A percentile compares a stretch with the other conserved stretches of the same genome.
Evolutionary conservation across 2,888 invertebrate genomes (phyloP).

Genomic region (Halictus ligatus): DNA sequence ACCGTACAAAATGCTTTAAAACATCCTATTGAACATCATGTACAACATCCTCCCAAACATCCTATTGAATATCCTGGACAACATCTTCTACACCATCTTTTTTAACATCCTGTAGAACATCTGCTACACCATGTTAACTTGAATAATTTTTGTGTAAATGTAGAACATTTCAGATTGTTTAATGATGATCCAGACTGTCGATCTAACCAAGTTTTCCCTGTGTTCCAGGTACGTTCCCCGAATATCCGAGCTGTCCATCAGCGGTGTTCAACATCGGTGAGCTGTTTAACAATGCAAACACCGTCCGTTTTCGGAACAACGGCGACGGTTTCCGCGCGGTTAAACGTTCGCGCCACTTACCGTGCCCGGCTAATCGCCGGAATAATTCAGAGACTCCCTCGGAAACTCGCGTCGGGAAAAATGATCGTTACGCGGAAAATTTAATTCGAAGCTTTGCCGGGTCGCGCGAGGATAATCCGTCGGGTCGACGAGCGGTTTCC

Average conservation of each 20-base stretch:
- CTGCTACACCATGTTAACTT: no score
- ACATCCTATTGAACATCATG: no score
- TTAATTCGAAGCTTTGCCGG: conserved; percentile 31
- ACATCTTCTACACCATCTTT: no score
- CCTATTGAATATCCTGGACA: no score
- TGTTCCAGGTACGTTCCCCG: conserved; percentile 55
- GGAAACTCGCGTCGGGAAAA: conserved; percentile 5
- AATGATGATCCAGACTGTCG: not conserved
- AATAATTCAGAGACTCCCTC: conserved; percentile 16
- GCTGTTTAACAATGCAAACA: conserved; percentile 25
- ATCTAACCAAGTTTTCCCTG: not conserved
- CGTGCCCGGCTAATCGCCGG: conserved; percentile 12
- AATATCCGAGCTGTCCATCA: not conserved
- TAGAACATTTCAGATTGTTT: not conserved
- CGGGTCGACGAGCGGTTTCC: not conserved
- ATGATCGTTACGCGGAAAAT: conserved; percentile 11
- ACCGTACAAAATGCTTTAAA: no score
- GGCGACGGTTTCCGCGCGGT: conserved; percentile 16
- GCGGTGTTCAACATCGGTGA: conserved; percentile 22
- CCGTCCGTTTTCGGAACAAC: not conserved
- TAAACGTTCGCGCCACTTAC: conserved; percentile 22
- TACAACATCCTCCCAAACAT: no score
- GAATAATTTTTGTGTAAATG: not conserved
- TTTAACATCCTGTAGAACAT: no score
- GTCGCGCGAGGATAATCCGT: conserved; percentile 5